Evolutionary conservation across 2,888 invertebrate species (phyloP), one percentile per base, ranked within the genome.

Genomic region (Strigamia maritima): DNA sequence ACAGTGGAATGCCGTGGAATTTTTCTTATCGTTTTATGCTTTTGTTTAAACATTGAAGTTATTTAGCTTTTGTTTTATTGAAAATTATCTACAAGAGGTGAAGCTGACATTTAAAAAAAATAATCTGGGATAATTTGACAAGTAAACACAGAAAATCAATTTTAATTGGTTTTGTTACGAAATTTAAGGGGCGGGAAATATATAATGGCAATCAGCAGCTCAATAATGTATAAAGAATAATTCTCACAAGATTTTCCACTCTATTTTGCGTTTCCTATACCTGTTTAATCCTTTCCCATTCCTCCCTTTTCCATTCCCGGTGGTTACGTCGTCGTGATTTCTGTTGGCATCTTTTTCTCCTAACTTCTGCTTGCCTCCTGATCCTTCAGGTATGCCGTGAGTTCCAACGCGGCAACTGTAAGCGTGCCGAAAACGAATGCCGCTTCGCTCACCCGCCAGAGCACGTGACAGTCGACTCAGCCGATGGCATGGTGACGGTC

Each of bases 401-500:
- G 92, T 97, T 93, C 93, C 94, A 94, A 92, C 94, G 96, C 90
- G 96, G 96, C 90, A 94, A 94, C 91, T 97, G 97, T 92, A 94
- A 95, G 91, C 94, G 97, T 89, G 92, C 94, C 88, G 95, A 95
- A 91, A 91, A 93, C 88, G 97, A 97, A 91, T 97, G 97, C 92
- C 95, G 96, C 91, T 97, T 94, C 92, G 97, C 97, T 90, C 97
- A 97, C 92, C 97, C 97, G 90, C 93, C 95, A 90, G 93, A 95
- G 90, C 86, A 94, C 90, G 95, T 96, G 89, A 92, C 93, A 89
- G 92, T 95, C 90, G 95, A 95, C 80, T 83, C 84, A 91, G 93
- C 94, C 90, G 97, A 97, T 92, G 96, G 96, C 92, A 93, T 94
- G 82, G 96, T 97, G 92, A 96, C 96, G 91, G 96, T 97, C 92